Conservation (phyloP, 2,888 invertebrate genomes). For the Rhamnusium bicolor region DNA sequence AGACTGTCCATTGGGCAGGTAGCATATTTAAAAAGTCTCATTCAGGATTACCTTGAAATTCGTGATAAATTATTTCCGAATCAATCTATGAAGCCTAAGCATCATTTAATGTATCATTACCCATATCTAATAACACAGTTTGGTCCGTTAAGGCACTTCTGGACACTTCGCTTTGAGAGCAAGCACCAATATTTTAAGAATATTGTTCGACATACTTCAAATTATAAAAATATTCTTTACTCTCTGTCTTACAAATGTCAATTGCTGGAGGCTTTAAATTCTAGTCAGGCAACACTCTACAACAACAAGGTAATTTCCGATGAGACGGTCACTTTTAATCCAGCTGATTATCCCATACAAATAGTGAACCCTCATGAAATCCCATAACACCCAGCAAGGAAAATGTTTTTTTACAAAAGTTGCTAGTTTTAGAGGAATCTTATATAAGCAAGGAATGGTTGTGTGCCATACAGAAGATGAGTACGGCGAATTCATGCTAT, state of each 20-base stretch:
- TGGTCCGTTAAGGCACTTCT: no score
- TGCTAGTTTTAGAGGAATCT: slow-evolving; percentile 1
- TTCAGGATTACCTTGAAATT: no score
- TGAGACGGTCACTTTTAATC: neutral
- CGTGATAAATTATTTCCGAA: no score
- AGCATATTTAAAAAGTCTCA: slow-evolving; percentile 26
- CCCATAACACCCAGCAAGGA: no score
- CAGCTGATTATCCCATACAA: no score
- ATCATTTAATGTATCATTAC: no score
- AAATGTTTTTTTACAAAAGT: neutral
- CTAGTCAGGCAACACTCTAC: neutral
- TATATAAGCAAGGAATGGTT: neutral
- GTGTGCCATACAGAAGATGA: neutral
- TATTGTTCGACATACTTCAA: neutral
- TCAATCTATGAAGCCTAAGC: no score
- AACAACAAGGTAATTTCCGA: neutral
- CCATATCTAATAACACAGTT: no score
- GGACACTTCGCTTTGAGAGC: neutral
- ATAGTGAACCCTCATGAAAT: no score
- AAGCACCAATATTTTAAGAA: neutral
- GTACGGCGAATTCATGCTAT: no score
- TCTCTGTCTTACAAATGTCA: neutral
- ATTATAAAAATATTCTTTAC: neutral
- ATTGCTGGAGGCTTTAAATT: neutral
- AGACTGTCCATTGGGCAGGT: slow-evolving; percentile 21